phyloP scores from a whole-genome alignment of 2,888 invertebrate genomes.

The Xestia c-nigrum region DNA sequence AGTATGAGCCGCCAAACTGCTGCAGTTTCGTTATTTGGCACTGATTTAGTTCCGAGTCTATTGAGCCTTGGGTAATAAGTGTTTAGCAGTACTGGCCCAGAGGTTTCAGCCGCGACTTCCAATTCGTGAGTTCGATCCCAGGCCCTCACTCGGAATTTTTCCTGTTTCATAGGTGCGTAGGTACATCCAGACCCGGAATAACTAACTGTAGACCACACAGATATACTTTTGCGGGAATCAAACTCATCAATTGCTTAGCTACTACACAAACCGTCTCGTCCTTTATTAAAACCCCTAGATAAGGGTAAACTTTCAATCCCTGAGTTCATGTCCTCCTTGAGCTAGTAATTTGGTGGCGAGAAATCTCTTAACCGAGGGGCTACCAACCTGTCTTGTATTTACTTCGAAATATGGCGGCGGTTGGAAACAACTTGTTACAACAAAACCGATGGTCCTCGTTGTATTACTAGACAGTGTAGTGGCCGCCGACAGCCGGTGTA shows the following conservation, averaged over 20 bases:
- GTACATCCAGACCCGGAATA: no score
- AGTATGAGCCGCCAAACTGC: slow-evolving; percentile 2
- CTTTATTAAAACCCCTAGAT: no score
- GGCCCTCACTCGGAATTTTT: no score
- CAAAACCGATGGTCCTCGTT: not conserved
- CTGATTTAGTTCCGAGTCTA: slow-evolving; percentile 24
- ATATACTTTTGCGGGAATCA: no score
- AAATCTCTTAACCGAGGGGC: no score
- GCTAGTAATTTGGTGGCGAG: no score
- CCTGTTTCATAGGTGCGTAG: no score
- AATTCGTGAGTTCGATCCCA: not conserved
- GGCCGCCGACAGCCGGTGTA: slow-evolving; percentile 12
- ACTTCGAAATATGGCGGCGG: not conserved
- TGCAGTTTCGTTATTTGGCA: slow-evolving; percentile 40
- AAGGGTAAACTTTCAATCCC: no score
- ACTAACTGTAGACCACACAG: no score
- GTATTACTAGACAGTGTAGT: slow-evolving; percentile 13
- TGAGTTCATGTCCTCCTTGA: no score
- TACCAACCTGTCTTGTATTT: not conserved
- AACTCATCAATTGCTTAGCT: no score
- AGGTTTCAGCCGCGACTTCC: not conserved
- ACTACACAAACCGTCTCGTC: no score
- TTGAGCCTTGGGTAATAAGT: not conserved
- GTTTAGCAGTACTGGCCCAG: not conserved
- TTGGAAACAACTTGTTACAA: not conserved